Evolutionary conservation across 2,888 invertebrate species (phyloP).

Genomic region (Agrenia bidenticulata): DNA sequence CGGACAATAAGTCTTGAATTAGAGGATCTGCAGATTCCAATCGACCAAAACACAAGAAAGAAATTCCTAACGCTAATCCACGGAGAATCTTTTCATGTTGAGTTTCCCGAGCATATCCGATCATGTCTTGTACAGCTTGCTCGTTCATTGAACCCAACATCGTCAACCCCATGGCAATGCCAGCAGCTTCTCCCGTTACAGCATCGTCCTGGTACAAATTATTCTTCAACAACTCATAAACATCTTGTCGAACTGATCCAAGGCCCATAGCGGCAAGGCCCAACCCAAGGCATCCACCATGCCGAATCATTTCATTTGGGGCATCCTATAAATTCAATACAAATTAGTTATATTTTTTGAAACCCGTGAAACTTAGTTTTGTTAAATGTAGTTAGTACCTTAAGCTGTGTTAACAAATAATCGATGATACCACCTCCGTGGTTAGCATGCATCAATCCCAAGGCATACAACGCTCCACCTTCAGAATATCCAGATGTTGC

Average conservation of each 20-base stretch:
- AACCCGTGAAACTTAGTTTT: too few relatives aligned
- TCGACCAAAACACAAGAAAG: slow-evolving; percentile 94
- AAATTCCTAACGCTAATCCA: slow-evolving; percentile 93
- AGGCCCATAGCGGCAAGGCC: slow-evolving; percentile 89
- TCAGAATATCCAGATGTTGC: slow-evolving; percentile 82
- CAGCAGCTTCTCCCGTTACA: slow-evolving; percentile 97
- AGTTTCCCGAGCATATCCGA: slow-evolving; percentile 89
- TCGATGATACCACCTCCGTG: slow-evolving; percentile 96
- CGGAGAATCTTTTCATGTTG: slow-evolving; percentile 98
- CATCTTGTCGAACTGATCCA: slow-evolving; percentile 90
- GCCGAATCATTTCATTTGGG: slow-evolving; percentile 77
- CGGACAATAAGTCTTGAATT: slow-evolving; percentile 82
- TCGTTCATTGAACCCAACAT: slow-evolving; percentile 95
- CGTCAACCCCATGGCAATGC: slow-evolving; percentile 98
- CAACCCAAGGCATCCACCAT: slow-evolving; percentile 95
- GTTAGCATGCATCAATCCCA: slow-evolving; percentile 97
- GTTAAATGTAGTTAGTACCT: slow-evolving; percentile 59
- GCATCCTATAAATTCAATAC: slow-evolving; percentile 37
- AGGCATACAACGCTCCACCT: slow-evolving; percentile 90
- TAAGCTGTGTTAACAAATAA: slow-evolving; percentile 90
- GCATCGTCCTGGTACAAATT: slow-evolving; percentile 98
- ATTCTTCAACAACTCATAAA: slow-evolving; percentile 94
- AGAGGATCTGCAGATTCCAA: slow-evolving; percentile 94
- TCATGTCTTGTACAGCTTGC: slow-evolving; percentile 90
- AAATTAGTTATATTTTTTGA: neutral